Base-by-base conservation (phyloP, 2,113 vertebrate genomes). In the Toxotes jaculatrix region DNA sequence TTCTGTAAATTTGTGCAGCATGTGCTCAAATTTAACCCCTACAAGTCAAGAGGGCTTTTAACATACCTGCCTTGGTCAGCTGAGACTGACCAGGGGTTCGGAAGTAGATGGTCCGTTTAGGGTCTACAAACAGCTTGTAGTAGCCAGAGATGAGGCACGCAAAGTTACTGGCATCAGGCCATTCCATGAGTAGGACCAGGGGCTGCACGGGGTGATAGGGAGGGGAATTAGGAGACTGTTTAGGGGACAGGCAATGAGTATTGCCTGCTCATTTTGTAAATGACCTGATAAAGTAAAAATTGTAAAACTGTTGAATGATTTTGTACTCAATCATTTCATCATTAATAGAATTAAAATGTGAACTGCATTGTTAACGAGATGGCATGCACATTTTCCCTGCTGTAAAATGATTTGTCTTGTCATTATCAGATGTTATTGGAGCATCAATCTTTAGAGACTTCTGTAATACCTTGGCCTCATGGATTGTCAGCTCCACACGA, bases 11-110 rank as follows among this genome's bases (percentile, higher is more conserved):
- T 55, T 27, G 43, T 60, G 7, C 32, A 77, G 40, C 7, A 66
- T 34, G 6, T 67, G 14, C 68, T 62, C 12, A 42, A 51, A 67
- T 55, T 53, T 1, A 65, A 74, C 38, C 21, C 23, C 34, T 57
- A 80, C 27, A 81, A 73, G 72, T 75, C 10, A 88, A 85, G 66
- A 79, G 75, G 47, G 81, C 61, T 74, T 82, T 17, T 96, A 94
- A 96, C 97, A 82, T 98, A 99, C 98, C 98, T 97, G 98, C 96
- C 95, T 99, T 99, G 95, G 96, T 97, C 96, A 98, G 96, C 87
- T 97, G 96, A 89, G 96, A 95, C 91, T 99, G 97, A 94, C 95
- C 96, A 89, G 96, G 84, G 27, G 95, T 92, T 83, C 96, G 95
- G 92, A 96, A 96, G 93, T 98, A 97, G 89, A 98, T 96, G 90